These are phyloP conservation scores for Mus pahari DNA, from an alignment of 2,113 vertebrate genomes.

Conservation along the genomic window DNA sequence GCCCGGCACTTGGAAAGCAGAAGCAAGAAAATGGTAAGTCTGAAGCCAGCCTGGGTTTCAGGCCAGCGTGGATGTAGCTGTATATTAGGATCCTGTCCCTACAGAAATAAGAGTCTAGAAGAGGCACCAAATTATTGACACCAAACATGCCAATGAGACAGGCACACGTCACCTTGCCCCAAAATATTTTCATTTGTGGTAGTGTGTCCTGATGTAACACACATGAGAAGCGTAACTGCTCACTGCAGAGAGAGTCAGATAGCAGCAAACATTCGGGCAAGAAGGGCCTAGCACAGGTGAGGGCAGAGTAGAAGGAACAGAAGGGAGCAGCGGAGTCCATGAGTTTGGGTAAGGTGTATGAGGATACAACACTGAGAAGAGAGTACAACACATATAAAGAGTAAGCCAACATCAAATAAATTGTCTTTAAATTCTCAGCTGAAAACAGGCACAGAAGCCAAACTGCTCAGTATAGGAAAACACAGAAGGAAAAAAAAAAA, in stretches of 20 bases:
- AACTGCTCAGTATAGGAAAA: constrained; percentile 6
- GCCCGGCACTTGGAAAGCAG: neutral
- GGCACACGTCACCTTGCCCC: neutral
- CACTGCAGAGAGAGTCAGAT: neutral
- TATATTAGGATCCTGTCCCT: neutral
- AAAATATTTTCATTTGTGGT: neutral
- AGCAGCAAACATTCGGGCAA: neutral
- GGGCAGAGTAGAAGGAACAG: neutral
- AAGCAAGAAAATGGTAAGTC: neutral
- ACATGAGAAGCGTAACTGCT: neutral
- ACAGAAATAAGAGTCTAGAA: constrained; percentile 1
- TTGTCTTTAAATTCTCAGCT: neutral
- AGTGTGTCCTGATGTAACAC: neutral
- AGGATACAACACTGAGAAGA: neutral
- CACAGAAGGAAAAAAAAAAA: neutral
- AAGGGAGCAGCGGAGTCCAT: neutral
- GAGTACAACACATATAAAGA: too few species aligned
- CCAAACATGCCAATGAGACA: neutral
- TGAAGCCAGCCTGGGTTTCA: too few species aligned
- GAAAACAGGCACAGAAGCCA: neutral
- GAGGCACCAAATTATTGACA: neutral
- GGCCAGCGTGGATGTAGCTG: neutral
- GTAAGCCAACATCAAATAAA: neutral
- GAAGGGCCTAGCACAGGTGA: neutral
- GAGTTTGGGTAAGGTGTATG: neutral